Conservation (phyloP, 1,140 invertebrate genomes). For the Platorchestia sp. region DNA sequence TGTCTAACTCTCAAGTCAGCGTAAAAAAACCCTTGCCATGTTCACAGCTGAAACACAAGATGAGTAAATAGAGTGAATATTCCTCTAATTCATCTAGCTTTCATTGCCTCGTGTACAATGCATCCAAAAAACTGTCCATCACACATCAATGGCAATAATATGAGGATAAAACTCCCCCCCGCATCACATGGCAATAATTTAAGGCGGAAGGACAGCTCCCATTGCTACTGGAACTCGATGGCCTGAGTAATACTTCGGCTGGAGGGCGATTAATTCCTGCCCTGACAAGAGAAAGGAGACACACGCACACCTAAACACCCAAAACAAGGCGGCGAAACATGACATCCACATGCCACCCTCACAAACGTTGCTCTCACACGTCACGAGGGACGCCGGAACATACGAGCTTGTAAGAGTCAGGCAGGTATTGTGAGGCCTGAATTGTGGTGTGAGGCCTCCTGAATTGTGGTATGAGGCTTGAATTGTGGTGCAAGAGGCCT, state of each 20-base stretch:
- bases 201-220: not conserved
- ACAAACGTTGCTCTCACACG: not conserved
- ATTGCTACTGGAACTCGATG: not conserved
- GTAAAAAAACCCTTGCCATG: no score
- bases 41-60: no score
- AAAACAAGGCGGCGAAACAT: not conserved
- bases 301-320: not conserved
- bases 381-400: not conserved
- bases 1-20: no score
- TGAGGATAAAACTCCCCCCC: not conserved
- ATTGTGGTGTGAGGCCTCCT: not conserved
- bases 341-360: not conserved
- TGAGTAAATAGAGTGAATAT: no score
- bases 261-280: not conserved
- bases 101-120: no score
- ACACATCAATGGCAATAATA: no score
- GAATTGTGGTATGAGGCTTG: not conserved
- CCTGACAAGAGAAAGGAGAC: not conserved
- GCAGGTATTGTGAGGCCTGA: not conserved
- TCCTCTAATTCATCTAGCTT: no score
- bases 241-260: not conserved
- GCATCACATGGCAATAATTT: not conserved
- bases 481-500: not conserved
- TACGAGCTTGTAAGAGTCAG: slow-evolving; percentile 14
- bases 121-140: no score